Conservation (phyloP, 2,888 invertebrate genomes). For the Eretmocerus hayati region DNA sequence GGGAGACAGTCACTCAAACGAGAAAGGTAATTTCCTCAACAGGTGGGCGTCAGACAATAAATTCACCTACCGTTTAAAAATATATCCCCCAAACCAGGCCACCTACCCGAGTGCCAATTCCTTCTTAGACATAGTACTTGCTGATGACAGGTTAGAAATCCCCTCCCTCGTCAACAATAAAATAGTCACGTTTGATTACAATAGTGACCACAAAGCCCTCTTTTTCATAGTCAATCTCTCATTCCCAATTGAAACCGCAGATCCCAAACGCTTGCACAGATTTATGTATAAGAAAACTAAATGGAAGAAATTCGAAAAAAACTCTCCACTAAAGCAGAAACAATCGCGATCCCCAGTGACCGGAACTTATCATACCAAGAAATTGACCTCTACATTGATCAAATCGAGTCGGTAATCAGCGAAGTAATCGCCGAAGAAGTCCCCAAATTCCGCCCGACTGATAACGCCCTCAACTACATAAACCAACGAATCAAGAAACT, state of each 20-base stretch:
- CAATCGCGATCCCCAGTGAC: not conserved
- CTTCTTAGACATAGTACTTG: constrained; percentile 1
- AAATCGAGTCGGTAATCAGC: not conserved
- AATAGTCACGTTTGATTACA: not conserved
- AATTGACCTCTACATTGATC: not conserved
- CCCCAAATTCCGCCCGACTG: not conserved
- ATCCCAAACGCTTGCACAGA: not conserved
- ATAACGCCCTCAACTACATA: constrained; percentile 2
- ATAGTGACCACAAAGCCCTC: constrained; percentile 3
- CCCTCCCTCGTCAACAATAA: not conserved
- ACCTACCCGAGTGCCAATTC: constrained; percentile 1
- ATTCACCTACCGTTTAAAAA: not conserved
- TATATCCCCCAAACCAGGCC: not conserved
- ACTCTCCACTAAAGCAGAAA: not conserved
- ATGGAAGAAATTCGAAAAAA: constrained; percentile 1
- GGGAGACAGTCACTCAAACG: not conserved
- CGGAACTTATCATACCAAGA: not conserved
- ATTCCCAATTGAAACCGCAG: too few relatives aligned
- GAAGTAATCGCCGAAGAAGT: not conserved
- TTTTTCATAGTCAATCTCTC: not conserved
- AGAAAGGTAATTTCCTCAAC: not conserved
- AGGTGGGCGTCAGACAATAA: not conserved
- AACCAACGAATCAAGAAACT: not conserved
- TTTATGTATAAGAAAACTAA: constrained; percentile 6
- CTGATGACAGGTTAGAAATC: not conserved